Evolutionary conservation across 1,140 invertebrate genomes (phyloP), one percentile per base, ranked within the genome.

Genomic region (Proctacanthus coquilletti): DNA sequence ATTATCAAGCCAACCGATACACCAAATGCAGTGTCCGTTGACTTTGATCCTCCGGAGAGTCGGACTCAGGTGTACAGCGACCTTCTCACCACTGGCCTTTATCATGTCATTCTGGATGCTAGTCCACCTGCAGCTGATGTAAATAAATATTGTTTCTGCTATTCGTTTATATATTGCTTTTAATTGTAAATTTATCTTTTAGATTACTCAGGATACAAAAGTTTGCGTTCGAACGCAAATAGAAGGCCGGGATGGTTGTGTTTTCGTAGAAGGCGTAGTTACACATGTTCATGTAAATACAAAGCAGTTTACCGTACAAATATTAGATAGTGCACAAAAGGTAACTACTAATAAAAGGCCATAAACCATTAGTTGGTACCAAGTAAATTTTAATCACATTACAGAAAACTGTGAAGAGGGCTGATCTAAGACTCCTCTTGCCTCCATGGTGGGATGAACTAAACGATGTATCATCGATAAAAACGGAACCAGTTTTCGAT

Each of bases 371-470:
- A 10, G 18, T 25, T 34, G 20, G 13, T 18, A 40, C 34, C 14
- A 11, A 19, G 20, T 25, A 10, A 5, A 23, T 14, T 25, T 21
- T 25, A 14, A 36, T 36, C 10, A 21, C 11, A 19, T 33, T 39
- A 17, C 19, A n/a, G 40, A 42, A 57, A 21, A 56, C 44, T 44
- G 78, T 89, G 34, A 81, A 81, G 48, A 68, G 92, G 20, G 84
- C 91, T 2, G 86, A 92, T 57, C 60, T 96, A 23, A 70, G 92
- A n/a, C 70, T 95, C 2, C 60, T 95, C 37, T 73, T 83, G 51
- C 88, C 91, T 10, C 92, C 92, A 0, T 97, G 92, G 92, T 84
- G 76, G 63, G 91, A 96, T 50, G 92, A 97, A 61, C 62, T 95
- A 30, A 84, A 87, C 50, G 81, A 83, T 57, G 61, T 69, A 31